Evolutionary conservation across 2,113 vertebrate species (phyloP).

Genomic region (Silurus glanis): DNA sequence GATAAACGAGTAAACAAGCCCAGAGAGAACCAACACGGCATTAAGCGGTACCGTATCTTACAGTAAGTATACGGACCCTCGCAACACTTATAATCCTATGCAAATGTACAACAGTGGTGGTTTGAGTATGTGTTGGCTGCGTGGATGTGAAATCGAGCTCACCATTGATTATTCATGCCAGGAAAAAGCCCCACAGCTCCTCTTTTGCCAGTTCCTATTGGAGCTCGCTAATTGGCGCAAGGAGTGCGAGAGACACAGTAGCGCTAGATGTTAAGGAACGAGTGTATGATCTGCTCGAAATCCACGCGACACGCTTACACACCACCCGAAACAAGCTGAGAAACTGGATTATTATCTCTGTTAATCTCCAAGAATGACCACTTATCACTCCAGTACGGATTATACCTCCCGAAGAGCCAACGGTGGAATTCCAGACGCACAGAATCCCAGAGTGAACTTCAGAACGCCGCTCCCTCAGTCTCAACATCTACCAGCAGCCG

Average conservation of each 20-base stretch:
- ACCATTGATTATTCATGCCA: slow-evolving; percentile 84
- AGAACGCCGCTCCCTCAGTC: slow-evolving; percentile 20
- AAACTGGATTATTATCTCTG: slow-evolving; percentile 35
- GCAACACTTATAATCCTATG: background rate
- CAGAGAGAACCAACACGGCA: background rate
- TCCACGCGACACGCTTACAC: background rate
- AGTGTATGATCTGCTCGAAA: slow-evolving; percentile 12
- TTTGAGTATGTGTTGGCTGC: slow-evolving; percentile 26
- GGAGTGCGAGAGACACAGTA: slow-evolving; percentile 45
- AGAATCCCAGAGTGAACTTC: slow-evolving; percentile 11
- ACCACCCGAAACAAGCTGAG: background rate
- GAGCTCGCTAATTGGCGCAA: slow-evolving; percentile 73
- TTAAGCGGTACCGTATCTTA: background rate
- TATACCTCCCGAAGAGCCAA: slow-evolving; percentile 51
- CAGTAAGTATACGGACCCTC: too few species aligned
- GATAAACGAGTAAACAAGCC: background rate
- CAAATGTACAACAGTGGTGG: background rate
- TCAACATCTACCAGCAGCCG: slow-evolving; percentile 1
- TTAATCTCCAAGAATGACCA: slow-evolving; percentile 56
- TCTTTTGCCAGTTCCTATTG: slow-evolving; percentile 67
- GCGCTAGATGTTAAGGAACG: slow-evolving; percentile 41
- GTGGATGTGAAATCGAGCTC: slow-evolving; percentile 64
- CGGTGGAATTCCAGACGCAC: slow-evolving; percentile 40
- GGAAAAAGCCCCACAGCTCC: slow-evolving; percentile 60
- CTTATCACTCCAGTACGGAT: slow-evolving; percentile 54